Evolutionary conservation across 2,113 vertebrate genomes (phyloP).

Genomic region (Chrysemys picta): DNA sequence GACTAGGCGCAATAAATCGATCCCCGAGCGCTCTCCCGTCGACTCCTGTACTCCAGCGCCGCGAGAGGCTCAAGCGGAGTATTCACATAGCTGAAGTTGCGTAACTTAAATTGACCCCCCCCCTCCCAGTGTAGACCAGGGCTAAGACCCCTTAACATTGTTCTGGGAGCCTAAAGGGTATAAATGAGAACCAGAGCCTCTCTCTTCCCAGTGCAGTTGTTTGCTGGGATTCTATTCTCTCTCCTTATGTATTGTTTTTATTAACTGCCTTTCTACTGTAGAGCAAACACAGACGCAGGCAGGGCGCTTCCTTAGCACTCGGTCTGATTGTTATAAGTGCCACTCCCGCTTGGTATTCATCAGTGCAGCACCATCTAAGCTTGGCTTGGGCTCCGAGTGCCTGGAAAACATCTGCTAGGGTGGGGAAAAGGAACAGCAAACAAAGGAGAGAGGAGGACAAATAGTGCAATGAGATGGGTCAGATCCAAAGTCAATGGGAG

Average conservation of each 20-base stretch:
- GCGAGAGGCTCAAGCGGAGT: no score
- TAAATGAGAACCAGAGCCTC: accelerated
- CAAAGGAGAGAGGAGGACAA: background rate
- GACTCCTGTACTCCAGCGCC: no score
- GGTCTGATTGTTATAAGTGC: background rate
- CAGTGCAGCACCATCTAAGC: background rate
- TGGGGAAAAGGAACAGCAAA: conserved; percentile 3
- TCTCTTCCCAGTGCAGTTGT: background rate
- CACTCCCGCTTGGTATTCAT: background rate
- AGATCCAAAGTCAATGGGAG: background rate
- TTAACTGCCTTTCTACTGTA: background rate
- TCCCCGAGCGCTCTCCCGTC: no score
- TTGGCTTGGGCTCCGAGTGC: conserved; percentile 2
- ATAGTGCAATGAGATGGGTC: background rate
- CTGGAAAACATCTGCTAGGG: conserved; percentile 39
- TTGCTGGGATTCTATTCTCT: background rate
- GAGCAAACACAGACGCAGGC: accelerated
- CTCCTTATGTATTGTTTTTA: background rate
- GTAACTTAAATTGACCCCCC: no score
- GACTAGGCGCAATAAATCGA: no score
- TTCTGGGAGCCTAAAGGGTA: accelerated
- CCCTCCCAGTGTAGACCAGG: no score
- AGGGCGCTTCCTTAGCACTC: background rate
- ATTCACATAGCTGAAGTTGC: no score
- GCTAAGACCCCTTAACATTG: background rate